These are phyloP conservation scores for Dermatemys mawii DNA, from an alignment of 2,113 vertebrate species.

Conservation along the genomic window DNA sequence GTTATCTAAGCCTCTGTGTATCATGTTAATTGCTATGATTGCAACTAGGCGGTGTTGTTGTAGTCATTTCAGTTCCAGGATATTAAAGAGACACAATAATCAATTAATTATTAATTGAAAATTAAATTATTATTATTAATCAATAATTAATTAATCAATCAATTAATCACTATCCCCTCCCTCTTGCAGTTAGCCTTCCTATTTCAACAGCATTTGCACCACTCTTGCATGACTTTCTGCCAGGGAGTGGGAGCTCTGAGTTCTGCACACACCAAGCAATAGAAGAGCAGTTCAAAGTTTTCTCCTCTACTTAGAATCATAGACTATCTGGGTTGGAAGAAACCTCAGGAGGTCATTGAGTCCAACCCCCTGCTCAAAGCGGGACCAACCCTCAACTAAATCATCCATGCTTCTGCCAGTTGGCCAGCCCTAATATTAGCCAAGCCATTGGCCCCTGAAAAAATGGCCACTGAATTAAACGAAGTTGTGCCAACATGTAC, in stretches of 20 bases:
- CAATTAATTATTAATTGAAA: too few relatives aligned
- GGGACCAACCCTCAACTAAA: too few relatives aligned
- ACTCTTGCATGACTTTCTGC: neutral
- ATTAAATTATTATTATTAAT: too few relatives aligned
- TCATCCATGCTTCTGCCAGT: neutral
- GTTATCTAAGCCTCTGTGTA: slow-evolving; percentile 6
- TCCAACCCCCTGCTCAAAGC: too few relatives aligned
- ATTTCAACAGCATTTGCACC: neutral
- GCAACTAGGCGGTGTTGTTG: neutral
- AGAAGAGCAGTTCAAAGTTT: neutral
- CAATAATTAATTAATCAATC: too few relatives aligned
- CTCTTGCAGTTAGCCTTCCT: neutral
- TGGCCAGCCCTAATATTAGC: too few relatives aligned
- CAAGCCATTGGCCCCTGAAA: too few relatives aligned
- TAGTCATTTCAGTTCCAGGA: neutral
- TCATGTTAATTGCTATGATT: neutral
- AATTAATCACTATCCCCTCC: too few relatives aligned
- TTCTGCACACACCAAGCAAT: neutral
- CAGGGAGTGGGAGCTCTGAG: neutral
- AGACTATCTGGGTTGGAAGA: too few relatives aligned
- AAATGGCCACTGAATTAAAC: neutral
- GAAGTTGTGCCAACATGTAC: neutral
- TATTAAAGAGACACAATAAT: neutral
- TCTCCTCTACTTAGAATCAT: neutral
- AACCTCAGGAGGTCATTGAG: too few relatives aligned